Evolutionary conservation across 2,797 vertebrate species (phyloP).

Genomic region (Microtus californicus): DNA sequence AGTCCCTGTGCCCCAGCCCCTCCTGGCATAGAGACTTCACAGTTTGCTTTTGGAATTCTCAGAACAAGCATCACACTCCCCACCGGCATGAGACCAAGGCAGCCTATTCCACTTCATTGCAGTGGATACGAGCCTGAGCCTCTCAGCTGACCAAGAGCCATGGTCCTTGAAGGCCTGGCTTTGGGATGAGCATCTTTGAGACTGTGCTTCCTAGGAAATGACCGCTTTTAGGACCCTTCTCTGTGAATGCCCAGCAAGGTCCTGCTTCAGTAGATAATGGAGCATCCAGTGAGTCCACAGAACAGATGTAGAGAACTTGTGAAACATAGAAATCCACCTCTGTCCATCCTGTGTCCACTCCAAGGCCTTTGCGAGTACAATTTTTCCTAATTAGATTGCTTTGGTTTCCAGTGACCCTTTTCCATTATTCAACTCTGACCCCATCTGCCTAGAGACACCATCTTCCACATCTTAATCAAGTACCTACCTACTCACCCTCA

Average conservation of each 20-base stretch:
- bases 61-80: background rate
- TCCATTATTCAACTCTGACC: background rate
- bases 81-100: background rate
- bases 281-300: background rate
- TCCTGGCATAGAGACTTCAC: too few species aligned
- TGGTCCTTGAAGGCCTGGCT: background rate
- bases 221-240: background rate
- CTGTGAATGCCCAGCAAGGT: background rate
- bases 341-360: too few species aligned
- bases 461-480: background rate
- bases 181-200: background rate
- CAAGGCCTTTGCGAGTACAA: background rate
- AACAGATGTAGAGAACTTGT: background rate
- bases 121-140: background rate
- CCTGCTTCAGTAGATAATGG: background rate
- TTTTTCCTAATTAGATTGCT: background rate
- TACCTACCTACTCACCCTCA: background rate
- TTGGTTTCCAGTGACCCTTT: background rate
- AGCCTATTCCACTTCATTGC: background rate
- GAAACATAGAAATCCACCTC: background rate
- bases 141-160: background rate
- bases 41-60: background rate
- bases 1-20: fast-evolving
- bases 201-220: background rate
- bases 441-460: background rate